Evolutionary conservation across 2,113 vertebrate genomes (phyloP).

Genomic region (Poecile atricapillus): DNA sequence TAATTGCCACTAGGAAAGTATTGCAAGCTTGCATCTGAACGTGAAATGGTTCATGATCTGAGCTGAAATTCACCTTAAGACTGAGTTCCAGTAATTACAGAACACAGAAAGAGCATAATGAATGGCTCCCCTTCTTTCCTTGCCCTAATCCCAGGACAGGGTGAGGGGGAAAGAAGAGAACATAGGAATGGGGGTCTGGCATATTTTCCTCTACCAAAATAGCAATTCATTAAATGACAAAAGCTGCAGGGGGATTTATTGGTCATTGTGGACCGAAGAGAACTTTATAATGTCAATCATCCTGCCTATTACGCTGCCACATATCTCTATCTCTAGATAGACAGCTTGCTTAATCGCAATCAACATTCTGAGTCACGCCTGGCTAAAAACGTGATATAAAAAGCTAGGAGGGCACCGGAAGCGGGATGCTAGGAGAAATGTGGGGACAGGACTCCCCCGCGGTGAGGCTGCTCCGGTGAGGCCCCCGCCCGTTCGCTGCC

Average conservation of each 20-base stretch:
- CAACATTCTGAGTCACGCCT: background rate
- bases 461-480: background rate
- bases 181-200: background rate
- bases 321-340: background rate
- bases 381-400: background rate
- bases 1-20: constrained; percentile 91
- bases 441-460: background rate
- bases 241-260: constrained; percentile 14
- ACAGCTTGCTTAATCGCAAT: background rate
- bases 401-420: background rate
- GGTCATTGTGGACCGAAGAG: constrained; percentile 27
- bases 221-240: constrained; percentile 19
- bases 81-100: constrained; percentile 38
- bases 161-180: background rate
- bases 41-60: constrained; percentile 65
- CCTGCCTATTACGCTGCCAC: background rate
- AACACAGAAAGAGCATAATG: background rate
- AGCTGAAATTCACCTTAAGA: constrained; percentile 63
- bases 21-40: constrained; percentile 76
- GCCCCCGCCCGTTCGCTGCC: background rate
- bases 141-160: background rate
- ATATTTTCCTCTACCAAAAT: constrained; percentile 8
- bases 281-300: constrained; percentile 35
- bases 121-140: background rate
- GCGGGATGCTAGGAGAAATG: background rate